phyloP scores from a whole-genome alignment of 2,113 vertebrate genomes.

The Antigone vipio region DNA sequence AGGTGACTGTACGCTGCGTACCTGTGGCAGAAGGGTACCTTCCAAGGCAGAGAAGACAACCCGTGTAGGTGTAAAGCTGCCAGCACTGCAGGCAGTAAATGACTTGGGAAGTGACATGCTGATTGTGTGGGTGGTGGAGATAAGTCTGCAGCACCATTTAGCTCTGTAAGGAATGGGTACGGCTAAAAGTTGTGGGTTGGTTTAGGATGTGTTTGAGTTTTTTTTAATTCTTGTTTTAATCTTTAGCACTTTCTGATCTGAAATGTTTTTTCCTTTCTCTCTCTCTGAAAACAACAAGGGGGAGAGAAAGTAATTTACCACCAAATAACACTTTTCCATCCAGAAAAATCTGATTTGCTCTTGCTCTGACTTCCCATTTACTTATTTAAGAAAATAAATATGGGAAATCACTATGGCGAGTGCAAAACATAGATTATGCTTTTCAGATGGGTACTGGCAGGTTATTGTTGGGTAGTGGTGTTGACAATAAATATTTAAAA shows the following conservation, averaged over 20 bases:
- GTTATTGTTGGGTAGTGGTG: neutral
- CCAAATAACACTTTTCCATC: neutral
- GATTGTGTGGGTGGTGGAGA: neutral
- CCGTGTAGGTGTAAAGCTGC: neutral
- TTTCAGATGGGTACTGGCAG: neutral
- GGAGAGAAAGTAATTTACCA: neutral
- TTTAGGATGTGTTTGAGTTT: neutral
- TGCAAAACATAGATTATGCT: neutral
- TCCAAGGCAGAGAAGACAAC: neutral
- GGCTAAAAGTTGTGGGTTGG: neutral
- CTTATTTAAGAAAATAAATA: neutral
- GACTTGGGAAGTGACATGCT: neutral
- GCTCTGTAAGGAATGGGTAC: neutral
- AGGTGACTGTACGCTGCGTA: neutral
- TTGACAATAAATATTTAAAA: neutral
- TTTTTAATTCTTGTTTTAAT: neutral
- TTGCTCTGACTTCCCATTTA: neutral
- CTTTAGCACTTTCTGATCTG: rapidly evolving
- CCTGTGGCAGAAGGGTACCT: neutral
- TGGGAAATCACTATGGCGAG: neutral
- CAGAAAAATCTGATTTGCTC: neutral
- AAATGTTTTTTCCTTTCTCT: neutral
- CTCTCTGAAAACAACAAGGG: neutral
- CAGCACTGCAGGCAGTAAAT: neutral
- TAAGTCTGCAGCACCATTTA: neutral